phyloP scores from a whole-genome alignment of 1,140 invertebrate genomes.

The Prorops nasuta region DNA sequence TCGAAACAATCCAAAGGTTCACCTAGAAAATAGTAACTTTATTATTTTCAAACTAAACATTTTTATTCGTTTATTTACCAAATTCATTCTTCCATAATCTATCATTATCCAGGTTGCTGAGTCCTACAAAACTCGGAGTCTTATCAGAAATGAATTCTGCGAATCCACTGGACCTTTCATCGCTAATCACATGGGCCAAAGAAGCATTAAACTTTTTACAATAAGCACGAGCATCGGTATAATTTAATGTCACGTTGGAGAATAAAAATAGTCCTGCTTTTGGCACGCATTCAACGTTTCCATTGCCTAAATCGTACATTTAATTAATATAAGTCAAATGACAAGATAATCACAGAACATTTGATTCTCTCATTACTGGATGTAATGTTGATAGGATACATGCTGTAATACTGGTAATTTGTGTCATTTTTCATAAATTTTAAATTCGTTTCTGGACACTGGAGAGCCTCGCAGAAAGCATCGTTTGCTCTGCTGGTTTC shows the following conservation, averaged over 20 bases:
- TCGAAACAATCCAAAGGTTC: constrained; percentile 59
- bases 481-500: background rate
- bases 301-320: constrained; percentile 46
- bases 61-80: constrained; percentile 25
- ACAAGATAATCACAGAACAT: background rate
- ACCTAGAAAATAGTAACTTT: constrained; percentile 36
- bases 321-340: background rate
- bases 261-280: constrained; percentile 62
- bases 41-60: constrained; percentile 12
- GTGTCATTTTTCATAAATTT: constrained; percentile 54
- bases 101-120: constrained; percentile 50
- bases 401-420: constrained; percentile 62
- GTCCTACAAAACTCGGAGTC: constrained; percentile 57
- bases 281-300: constrained; percentile 59
- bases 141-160: constrained; percentile 48
- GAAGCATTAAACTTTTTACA: constrained; percentile 60
- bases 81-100: constrained; percentile 50
- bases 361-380: constrained; percentile 18
- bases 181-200: constrained; percentile 61
- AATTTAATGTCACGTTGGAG: constrained; percentile 55
- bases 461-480: constrained; percentile 39
- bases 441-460: constrained; percentile 62
- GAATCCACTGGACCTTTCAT: constrained; percentile 60
- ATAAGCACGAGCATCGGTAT: constrained; percentile 52
- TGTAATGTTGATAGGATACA: constrained; percentile 34